phyloP scores from a whole-genome alignment of 2,797 vertebrate species.

The Liasis olivaceus region DNA sequence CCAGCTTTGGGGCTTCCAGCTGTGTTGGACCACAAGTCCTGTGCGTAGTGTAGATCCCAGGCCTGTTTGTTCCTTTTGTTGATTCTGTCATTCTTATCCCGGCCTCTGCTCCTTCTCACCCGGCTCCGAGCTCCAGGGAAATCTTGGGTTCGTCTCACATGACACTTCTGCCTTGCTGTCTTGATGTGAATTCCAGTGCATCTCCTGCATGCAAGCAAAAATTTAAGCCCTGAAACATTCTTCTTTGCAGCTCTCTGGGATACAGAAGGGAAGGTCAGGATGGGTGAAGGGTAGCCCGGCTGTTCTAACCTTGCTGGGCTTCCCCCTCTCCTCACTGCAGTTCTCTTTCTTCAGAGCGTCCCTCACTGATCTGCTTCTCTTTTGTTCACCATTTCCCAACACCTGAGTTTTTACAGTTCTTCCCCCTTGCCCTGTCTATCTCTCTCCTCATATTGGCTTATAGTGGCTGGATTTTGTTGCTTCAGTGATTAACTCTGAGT shows the following conservation, averaged over 20 bases:
- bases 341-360: neutral
- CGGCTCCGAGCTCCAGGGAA: neutral
- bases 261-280: neutral
- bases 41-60: neutral
- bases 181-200: neutral
- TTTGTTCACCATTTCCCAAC: neutral
- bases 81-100: neutral
- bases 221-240: neutral
- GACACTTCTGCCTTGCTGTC: neutral
- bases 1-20: too few species aligned
- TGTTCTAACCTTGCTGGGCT: neutral
- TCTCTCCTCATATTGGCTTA: neutral
- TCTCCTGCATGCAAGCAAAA: neutral
- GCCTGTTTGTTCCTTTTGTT: neutral
- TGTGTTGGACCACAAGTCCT: neutral
- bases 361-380: neutral
- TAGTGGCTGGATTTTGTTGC: neutral
- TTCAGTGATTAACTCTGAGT: neutral
- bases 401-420: neutral
- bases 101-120: too few species aligned
- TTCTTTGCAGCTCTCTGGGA: neutral
- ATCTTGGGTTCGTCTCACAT: accelerated
- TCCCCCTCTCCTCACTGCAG: neutral
- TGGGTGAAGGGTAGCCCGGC: too few species aligned
- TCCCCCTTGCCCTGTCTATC: neutral